A percentile compares a stretch with the other conserved stretches of the same genome.
phyloP scores from a whole-genome alignment of 2,888 invertebrate species.

The Leptinotarsa peninsularis region DNA sequence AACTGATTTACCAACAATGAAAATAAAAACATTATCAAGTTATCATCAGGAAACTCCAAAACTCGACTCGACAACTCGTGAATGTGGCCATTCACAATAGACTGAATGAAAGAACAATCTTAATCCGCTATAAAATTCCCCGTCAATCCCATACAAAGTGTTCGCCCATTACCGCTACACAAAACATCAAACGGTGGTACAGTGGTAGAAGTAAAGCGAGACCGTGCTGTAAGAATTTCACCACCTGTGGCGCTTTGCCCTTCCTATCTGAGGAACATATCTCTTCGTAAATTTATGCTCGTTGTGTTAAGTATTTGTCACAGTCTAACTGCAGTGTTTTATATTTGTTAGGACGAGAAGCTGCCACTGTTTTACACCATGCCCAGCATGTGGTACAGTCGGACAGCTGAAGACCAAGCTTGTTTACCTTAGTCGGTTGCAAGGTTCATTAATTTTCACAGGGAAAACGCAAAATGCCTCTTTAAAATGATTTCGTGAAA shows the following conservation, averaged over 20 bases:
- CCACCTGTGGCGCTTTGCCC: conserved; percentile 54
- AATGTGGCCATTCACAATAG: conserved; percentile 22
- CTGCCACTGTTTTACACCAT: conserved; percentile 66
- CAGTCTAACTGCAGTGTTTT: conserved; percentile 65
- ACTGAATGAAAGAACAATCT: conserved; percentile 31
- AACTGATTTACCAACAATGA: not conserved
- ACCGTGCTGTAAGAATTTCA: conserved; percentile 46
- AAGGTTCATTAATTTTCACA: not conserved
- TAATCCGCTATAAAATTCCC: conserved; percentile 25
- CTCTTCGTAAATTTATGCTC: conserved; percentile 64
- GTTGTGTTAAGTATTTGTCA: conserved; percentile 65
- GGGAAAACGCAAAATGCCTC: no score
- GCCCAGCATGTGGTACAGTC: conserved; percentile 60
- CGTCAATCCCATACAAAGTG: conserved; percentile 26
- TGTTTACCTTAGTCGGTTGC: not conserved
- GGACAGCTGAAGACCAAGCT: conserved; percentile 33
- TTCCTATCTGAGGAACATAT: conserved; percentile 62
- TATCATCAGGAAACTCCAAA: conserved; percentile 13
- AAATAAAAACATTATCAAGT: conserved; percentile 10
- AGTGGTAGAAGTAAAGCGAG: conserved; percentile 19
- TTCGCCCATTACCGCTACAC: conserved; percentile 19
- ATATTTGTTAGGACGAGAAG: conserved; percentile 63
- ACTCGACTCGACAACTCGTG: conserved; percentile 12
- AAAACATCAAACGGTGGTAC: conserved; percentile 14
- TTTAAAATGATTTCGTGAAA: no score